A percentile compares a stretch with the other conserved stretches of the same genome.
These are phyloP conservation scores for Eptesicus fuscus DNA, from an alignment of 2,113 vertebrate species.

Conservation along the genomic window DNA sequence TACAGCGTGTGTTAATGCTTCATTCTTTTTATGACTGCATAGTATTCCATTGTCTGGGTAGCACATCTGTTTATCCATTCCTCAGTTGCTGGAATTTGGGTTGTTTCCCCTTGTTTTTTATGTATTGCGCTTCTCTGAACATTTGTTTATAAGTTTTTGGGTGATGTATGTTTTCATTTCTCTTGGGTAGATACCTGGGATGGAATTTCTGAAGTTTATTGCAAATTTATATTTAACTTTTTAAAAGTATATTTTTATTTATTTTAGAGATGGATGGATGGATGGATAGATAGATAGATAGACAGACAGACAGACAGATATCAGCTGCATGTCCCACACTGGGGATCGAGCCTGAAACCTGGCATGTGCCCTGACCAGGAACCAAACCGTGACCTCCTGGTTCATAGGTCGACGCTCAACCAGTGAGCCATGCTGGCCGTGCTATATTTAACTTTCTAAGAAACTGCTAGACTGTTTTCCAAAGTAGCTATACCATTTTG, in stretches of 20 bases:
- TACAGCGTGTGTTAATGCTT: not conserved
- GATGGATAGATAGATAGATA: too few species aligned
- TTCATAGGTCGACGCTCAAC: too few species aligned
- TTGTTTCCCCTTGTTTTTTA: not conserved
- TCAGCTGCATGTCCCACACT: too few species aligned
- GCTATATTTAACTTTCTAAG: not conserved
- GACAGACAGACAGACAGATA: too few species aligned
- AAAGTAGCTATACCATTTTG: fast-evolving
- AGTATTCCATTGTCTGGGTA: fast-evolving
- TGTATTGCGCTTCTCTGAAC: not conserved
- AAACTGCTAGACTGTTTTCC: not conserved
- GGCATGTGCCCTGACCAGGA: too few species aligned
- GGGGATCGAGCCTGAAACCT: too few species aligned
- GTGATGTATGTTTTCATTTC: not conserved
- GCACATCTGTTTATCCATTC: not conserved
- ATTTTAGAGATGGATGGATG: too few species aligned
- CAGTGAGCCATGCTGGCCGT: too few species aligned
- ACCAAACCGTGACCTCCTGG: too few species aligned
- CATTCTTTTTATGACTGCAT: not conserved
- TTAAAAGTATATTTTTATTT: too few species aligned
- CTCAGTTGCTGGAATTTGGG: too few species aligned
- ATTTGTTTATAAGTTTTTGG: not conserved
- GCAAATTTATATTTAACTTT: not conserved
- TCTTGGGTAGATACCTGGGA: not conserved
- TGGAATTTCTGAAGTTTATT: not conserved